Evolutionary conservation across 2,113 vertebrate species (phyloP), one percentile per base, ranked within the genome.

Genomic region (Scopus umbretta): DNA sequence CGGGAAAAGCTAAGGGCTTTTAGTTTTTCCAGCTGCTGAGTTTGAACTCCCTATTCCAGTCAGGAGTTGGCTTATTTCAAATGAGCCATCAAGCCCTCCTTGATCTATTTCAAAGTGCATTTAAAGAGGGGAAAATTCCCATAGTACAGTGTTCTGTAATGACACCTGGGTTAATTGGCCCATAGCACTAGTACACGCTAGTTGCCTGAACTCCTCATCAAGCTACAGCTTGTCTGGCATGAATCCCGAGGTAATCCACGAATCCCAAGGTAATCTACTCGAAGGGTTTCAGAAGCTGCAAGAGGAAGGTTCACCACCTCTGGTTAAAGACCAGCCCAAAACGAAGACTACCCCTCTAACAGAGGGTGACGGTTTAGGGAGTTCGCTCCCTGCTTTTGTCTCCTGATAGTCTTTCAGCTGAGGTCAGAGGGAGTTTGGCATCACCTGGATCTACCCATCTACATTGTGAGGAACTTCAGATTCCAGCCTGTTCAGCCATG

Each of bases 191-290:
- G 68, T 10, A 67, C 38, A 2, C 5, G 3, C 47, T 4, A 53
- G 38, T 20, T 53, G 71, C 71, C 53, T 13, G 8, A 38, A 34
- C 47, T 17, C 62, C 61, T 53, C 45, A 8, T 52, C 34, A 20
- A 13, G 45, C 32, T 43, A 18, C 23, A 22, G 32, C 38, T 75
- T 16, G 26, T 34, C 68, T 52, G 34, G 53, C 53, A 56, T 5
- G 1, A 36, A 20, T 10, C 13, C 71, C 71, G 21, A 2, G 27
- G 47, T 13, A 7, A 75, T 6, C 53, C 12, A 1, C n/a, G 1
- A 36, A 20, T 10, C 13, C 71, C 71, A 25, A 2, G 27, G 47
- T 13, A 7, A 75, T 6, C 53, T 13, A 1, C 62, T 29, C 13
- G 2, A 36, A 25, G 0, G 53, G 36, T 9, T 52, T 26, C 17